Base-by-base conservation (phyloP, 2,888 invertebrate genomes). In the Eretmocerus hayati region DNA sequence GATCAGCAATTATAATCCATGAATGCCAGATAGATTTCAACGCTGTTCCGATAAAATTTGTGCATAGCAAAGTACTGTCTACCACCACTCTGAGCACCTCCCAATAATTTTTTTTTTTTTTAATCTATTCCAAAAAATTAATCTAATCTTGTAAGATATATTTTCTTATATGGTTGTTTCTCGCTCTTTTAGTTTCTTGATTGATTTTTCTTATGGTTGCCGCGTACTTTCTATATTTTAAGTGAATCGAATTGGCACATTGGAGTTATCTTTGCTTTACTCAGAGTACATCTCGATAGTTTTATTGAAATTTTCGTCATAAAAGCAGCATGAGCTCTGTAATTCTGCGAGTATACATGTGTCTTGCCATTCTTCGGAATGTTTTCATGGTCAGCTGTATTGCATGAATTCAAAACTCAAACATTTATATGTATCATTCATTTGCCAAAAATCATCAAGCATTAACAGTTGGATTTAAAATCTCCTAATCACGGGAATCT, bases 31-130 rank as follows among this genome's bases (percentile, higher is more conserved):
- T 9, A 26, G 51, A 43, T 51, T 50, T 42, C 30, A 26, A 43
- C 32, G 33, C 26, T 30, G 38, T 35, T 48, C 33, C 9, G n/a
- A 6, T 30, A 30, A 9, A 9, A 9, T 30, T 30, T 30, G 13
- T 8, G 8, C 13, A 9, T 30, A 9, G 13, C 8, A 30, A 8
- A 30, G 8, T 30, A 30, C 8, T 30, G 30, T 30, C 30, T 33
- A 42, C 33, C 31, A 44, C 47, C 42, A 45, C 59, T 52, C 58
- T 54, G 53, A 58, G 54, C 60, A 61, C 59, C 60, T 59, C 59
- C 60, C 58, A 58, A 46, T 52, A 46, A 44, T 44, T 44, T 47
- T 46, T 30, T 37, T 45, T 22, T 31, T 46, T 36, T 42, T 18
- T 40, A 40, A 33, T 13, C 31, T 40, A 20, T 32, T 35, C 13